Conservation (phyloP, 2,113 vertebrate genomes). For the Puntigrus tetrazona region DNA sequence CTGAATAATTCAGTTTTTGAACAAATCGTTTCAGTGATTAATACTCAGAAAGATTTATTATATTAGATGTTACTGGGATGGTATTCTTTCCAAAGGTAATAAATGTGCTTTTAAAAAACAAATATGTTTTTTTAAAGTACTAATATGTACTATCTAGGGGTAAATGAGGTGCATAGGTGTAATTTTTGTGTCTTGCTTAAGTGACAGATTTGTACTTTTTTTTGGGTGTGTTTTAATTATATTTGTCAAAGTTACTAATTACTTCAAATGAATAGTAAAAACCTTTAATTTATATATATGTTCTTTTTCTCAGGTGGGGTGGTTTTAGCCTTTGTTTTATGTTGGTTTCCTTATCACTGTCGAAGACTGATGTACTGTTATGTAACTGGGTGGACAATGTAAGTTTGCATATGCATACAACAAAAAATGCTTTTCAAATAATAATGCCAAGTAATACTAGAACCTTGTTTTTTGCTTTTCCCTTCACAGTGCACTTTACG, state of each 20-base stretch:
- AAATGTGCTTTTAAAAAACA: too few species aligned
- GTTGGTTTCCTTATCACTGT: constrained; percentile 82
- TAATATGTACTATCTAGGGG: too few species aligned
- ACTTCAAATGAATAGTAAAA: not conserved
- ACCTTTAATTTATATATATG: not conserved
- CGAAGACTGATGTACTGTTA: constrained; percentile 86
- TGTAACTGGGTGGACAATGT: constrained; percentile 80
- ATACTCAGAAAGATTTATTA: not conserved
- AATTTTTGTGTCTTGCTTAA: too few species aligned
- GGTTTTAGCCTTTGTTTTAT: constrained; percentile 83
- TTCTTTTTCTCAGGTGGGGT: constrained; percentile 72
- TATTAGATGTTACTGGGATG: too few species aligned
- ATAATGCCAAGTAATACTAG: not conserved
- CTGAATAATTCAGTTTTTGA: not conserved
- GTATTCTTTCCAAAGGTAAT: too few species aligned
- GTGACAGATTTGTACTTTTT: too few species aligned
- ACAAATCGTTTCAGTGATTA: not conserved
- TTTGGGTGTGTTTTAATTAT: too few species aligned
- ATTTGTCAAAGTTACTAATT: too few species aligned
- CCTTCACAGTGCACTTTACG: constrained; percentile 77
- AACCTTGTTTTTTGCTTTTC: not conserved
- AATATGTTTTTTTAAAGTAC: too few species aligned
- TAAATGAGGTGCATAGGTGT: too few species aligned
- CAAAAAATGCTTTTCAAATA: not conserved
- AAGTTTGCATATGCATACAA: constrained; percentile 57